These are phyloP conservation scores for Tauraco hartlaubi DNA, from an alignment of 2,797 vertebrate genomes.

Conservation along the genomic window DNA sequence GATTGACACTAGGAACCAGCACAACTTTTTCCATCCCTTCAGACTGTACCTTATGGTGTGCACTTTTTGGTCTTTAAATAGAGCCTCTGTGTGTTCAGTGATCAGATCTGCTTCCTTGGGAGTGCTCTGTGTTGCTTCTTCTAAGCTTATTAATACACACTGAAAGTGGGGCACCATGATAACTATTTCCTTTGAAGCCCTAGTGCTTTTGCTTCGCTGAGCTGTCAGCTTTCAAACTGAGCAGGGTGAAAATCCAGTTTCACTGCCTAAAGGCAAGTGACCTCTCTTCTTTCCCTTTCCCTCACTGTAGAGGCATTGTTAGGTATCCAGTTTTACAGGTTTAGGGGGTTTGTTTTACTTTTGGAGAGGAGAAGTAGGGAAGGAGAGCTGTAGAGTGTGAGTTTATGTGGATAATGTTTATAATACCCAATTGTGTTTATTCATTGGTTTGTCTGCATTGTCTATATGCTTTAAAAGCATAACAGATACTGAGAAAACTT, in stretches of 20 bases:
- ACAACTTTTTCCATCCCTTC: not conserved
- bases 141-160: not conserved
- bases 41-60: not conserved
- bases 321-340: not conserved
- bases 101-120: not conserved
- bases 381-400: not conserved
- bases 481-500: slow-evolving; percentile 21
- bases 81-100: not conserved
- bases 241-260: not conserved
- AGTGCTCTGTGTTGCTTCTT: not conserved
- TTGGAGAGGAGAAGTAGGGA: not conserved
- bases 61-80: not conserved
- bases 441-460: not conserved
- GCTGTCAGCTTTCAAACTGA: not conserved
- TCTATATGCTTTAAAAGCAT: not conserved
- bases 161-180: not conserved
- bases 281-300: not conserved
- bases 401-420: not conserved
- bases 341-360: not conserved
- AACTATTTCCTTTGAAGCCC: not conserved
- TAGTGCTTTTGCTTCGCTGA: not conserved
- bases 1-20: not conserved
- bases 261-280: not conserved
- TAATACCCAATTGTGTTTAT: not conserved
- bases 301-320: not conserved